Base-by-base conservation (phyloP, 2,113 vertebrate genomes). In the Tichodroma muraria region DNA sequence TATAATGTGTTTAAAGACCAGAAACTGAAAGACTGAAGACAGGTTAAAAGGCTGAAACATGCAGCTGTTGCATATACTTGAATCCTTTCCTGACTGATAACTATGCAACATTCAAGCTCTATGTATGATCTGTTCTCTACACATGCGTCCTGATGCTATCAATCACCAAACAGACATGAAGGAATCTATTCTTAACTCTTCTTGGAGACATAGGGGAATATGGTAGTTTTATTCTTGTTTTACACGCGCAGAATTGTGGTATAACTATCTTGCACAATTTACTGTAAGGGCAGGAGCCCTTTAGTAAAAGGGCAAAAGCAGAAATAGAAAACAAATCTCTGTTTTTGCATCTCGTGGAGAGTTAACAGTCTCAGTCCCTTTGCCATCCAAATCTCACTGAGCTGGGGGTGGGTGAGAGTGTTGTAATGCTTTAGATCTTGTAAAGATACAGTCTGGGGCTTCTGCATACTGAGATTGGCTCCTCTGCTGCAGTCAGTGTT, bases 391-490 rank as follows among this genome's bases (percentile, higher is more conserved):
- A 54, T 91, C 59, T 15, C 52, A 15, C 33, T 27, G 60, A 84
- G 35, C 52, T 59, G 59, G 50, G 57, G 63, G 31, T 66, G 65
- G 53, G 33, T 53, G 14, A 54, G 70, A 88, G 30, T n/a, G 52
- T 37, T 83, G 10, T 68, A 61, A 70, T 75, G 40, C 65, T 83
- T 80, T 21, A 93, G 88, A 91, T 95, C 71, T 88, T 85, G 87
- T 82, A 77, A 82, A 93, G 88, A 94, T 96, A 78, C 4, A 57
- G 28, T 16, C 90, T 95, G 81, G n/a, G 87, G 93, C 70, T 91
- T 93, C 61, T 79, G 40, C 12, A 21, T 91, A 35, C 87, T 89
- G 75, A 95, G 89, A 96, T 78, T 92, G 75, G 54, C 75, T 93
- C 66, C 31, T 89, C 33, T 44, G 47, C 78, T 90, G 59, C 64